These are phyloP conservation scores for Neotoma lepida DNA, from an alignment of 2,113 vertebrate species.

Conservation along the genomic window DNA sequence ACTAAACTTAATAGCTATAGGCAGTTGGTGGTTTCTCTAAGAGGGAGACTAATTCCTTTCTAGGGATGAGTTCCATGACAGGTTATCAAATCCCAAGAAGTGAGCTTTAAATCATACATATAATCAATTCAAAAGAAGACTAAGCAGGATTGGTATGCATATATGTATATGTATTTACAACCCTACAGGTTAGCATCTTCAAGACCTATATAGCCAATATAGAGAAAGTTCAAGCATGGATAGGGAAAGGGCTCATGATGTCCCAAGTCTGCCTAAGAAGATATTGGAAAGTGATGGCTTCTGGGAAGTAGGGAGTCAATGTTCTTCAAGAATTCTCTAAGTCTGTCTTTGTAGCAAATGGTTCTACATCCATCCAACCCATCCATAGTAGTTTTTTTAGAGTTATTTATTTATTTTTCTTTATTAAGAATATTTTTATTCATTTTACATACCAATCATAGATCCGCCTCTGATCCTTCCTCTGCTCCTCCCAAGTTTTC, in stretches of 20 bases:
- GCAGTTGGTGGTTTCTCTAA: neutral
- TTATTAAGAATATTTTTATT: too few species aligned
- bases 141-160: neutral
- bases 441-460: too few species aligned
- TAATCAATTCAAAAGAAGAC: neutral
- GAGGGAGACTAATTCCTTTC: neutral
- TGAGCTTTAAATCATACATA: neutral
- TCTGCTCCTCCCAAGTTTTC: too few species aligned
- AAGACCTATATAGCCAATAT: neutral
- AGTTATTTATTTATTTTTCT: too few species aligned
- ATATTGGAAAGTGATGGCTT: neutral
- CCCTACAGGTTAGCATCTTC: neutral
- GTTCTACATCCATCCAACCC: neutral
- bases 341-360: neutral
- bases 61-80: neutral
- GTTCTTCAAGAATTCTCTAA: neutral
- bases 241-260: neutral
- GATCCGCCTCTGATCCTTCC: too few species aligned
- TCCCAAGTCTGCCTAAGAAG: neutral
- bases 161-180: neutral
- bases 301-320: neutral
- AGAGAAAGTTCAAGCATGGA: neutral
- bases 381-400: neutral
- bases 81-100: neutral
- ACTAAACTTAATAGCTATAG: neutral